Percentiles rank a stretch among this genome's conserved stretches.
phyloP scores from a whole-genome alignment of 1,140 invertebrate genomes.

The Zelostemma sp. region DNA sequence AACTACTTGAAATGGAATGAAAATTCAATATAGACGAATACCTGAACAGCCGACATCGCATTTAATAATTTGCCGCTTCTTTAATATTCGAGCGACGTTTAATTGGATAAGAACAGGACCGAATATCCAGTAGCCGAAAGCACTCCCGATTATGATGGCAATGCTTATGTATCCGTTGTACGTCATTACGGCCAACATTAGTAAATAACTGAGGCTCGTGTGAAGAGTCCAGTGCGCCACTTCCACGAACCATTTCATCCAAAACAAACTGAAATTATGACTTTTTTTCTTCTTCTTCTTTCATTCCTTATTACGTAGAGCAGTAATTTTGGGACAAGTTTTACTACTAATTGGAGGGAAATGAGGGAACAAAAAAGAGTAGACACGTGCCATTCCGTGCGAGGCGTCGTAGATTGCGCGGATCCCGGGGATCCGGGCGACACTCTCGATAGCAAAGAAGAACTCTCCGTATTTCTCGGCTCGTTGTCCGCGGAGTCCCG shows the following conservation, averaged over 20 bases:
- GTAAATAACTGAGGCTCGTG: slow-evolving; percentile 79
- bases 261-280: slow-evolving; percentile 41
- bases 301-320: no score
- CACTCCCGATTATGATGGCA: slow-evolving; percentile 81
- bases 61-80: slow-evolving; percentile 35
- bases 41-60: slow-evolving; percentile 60
- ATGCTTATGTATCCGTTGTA: slow-evolving; percentile 88
- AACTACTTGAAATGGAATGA: no score
- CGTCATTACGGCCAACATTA: slow-evolving; percentile 93
- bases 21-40: slow-evolving; percentile 37
- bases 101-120: slow-evolving; percentile 57
- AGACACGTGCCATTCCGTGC: slow-evolving; percentile 32
- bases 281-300: no score
- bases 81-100: slow-evolving; percentile 50
- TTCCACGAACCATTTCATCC: slow-evolving; percentile 56
- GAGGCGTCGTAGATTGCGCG: no score
- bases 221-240: slow-evolving; percentile 66
- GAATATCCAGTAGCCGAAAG: slow-evolving; percentile 80
- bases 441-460: slow-evolving; percentile 56
- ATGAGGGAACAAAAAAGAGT: slow-evolving; percentile 4
- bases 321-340: slow-evolving; percentile 1
- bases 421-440: slow-evolving; percentile 35
- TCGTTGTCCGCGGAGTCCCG: slow-evolving; percentile 16
- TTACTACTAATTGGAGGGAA: background rate
- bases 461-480: slow-evolving; percentile 52